Base-by-base conservation (phyloP, 2,888 invertebrate species). In the Hesperia comma region DNA sequence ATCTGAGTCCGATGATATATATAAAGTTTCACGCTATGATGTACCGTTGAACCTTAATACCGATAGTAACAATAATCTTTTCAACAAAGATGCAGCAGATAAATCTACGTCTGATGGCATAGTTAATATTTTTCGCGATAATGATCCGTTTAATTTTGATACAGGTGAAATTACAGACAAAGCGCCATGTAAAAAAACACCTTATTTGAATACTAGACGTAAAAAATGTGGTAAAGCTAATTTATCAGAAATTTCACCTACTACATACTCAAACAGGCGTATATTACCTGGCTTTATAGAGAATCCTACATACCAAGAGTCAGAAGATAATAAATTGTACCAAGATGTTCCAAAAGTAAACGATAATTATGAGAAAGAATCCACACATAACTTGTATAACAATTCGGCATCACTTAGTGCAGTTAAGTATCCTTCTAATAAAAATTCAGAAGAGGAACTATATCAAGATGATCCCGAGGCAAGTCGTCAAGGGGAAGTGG, bases 211-310 rank as follows among this genome's bases (percentile, higher is more conserved):
- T 33, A 54, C 54, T 15, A 54, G 54, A 33, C 17, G 17, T 14
- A 61, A 12, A 2, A 60, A 60, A 15, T 32, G 49, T n/a, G 19
- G 14, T 37, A 17, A 8, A 19, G 19, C 17, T 46, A 2, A 43
- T 49, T 6, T 51, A 8, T 6, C 33, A 12, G 55, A 55, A 6
- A 32, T 1, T 33, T 14, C 8, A 37, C 15, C 54, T 37, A 14
- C 37, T 19, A 32, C 61, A 17, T 33, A 12, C 15, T n/a, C n/a
- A 19, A 49, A 19, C 15, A 67, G 66, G 41, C 61, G 60, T 15
- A 46, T 66, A 32, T n/a, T 64, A 53, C 64, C 58, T 41, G 64
- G 64, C 1, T 41, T 64, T 17, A 17, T 53, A 53, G 14, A 53
- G 14, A 53, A 58, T 40, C 17, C 41, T 17, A 51, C 40, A 7